Percentiles rank a stretch among this genome's conserved stretches.
Conservation (phyloP, 1,140 invertebrate species). For the Drosophila triauraria region DNA sequence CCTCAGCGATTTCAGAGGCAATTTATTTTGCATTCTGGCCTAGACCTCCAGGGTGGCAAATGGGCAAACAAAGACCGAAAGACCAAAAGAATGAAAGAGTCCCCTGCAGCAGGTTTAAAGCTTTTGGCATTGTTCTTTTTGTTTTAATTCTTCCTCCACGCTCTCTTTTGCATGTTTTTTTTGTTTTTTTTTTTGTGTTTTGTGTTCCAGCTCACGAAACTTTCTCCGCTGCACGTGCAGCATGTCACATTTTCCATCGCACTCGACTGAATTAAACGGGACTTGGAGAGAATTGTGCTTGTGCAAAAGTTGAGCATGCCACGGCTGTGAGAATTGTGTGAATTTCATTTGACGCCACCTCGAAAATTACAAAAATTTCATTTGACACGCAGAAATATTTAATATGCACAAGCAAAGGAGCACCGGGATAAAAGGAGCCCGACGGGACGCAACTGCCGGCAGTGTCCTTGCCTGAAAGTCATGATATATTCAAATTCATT, state of each 20-base stretch:
- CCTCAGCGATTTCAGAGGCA: constrained; percentile 48
- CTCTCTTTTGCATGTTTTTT: not conserved
- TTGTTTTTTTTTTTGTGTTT: constrained; percentile 7
- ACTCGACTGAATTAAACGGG: constrained; percentile 45
- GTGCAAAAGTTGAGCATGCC: constrained; percentile 39
- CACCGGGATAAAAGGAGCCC: not conserved
- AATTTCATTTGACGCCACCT: constrained; percentile 72
- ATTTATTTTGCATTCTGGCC: constrained; percentile 68
- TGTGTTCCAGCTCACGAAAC: constrained; percentile 23
- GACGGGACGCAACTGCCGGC: not conserved
- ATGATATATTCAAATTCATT: constrained; percentile 73
- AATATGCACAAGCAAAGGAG: constrained; percentile 44
- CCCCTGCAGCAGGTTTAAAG: constrained; percentile 24
- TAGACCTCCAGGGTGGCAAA: constrained; percentile 28
- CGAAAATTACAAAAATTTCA: constrained; percentile 71
- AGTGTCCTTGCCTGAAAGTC: constrained; percentile 59
- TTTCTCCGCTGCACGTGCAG: constrained; percentile 47
- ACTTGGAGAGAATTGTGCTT: constrained; percentile 18
- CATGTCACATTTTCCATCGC: constrained; percentile 46
- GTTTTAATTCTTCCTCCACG: not conserved
- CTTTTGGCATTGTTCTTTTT: constrained; percentile 5
- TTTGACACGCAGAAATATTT: constrained; percentile 81
- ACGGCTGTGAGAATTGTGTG: constrained; percentile 62
- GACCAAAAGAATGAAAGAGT: not conserved
- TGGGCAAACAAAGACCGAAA: constrained; percentile 4